Evolutionary conservation across 1,140 invertebrate species (phyloP).

Genomic region (Centruroides sculpturatus): DNA sequence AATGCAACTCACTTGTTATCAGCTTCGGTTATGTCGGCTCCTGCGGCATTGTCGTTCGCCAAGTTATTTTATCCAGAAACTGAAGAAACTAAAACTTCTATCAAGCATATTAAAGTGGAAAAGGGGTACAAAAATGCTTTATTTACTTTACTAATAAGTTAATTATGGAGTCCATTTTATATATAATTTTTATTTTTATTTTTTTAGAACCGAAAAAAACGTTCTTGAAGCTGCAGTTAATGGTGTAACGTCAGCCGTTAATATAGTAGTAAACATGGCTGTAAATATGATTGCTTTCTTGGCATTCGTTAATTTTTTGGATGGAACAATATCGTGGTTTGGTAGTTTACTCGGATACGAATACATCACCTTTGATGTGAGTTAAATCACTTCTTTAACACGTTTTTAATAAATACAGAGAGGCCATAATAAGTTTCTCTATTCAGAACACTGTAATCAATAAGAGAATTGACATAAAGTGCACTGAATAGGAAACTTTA

Average conservation of each 20-base stretch:
- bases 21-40: constrained; percentile 87
- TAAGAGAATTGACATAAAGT: too few species aligned
- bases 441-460: too few species aligned
- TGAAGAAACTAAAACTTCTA: constrained; percentile 50
- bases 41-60: constrained; percentile 67
- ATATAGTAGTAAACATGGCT: constrained; percentile 62
- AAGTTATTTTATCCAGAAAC: constrained; percentile 86
- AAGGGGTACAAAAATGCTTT: constrained; percentile 18
- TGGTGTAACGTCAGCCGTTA: constrained; percentile 65
- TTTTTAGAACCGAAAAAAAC: constrained; percentile 45
- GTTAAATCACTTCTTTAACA: background rate
- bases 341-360: background rate
- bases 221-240: constrained; percentile 63
- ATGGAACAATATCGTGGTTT: constrained; percentile 50
- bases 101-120: constrained; percentile 36
- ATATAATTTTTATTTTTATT: background rate
- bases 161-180: too few species aligned
- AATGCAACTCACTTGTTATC: constrained; percentile 44
- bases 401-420: too few species aligned
- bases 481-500: too few species aligned
- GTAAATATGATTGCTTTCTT: constrained; percentile 85
- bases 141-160: too few species aligned
- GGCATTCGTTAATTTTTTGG: constrained; percentile 64
- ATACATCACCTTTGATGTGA: background rate
- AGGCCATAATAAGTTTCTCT: too few species aligned